These are phyloP conservation scores for Ceyx melanurus DNA, from an alignment of 2,113 vertebrate species.

Conservation along the genomic window DNA sequence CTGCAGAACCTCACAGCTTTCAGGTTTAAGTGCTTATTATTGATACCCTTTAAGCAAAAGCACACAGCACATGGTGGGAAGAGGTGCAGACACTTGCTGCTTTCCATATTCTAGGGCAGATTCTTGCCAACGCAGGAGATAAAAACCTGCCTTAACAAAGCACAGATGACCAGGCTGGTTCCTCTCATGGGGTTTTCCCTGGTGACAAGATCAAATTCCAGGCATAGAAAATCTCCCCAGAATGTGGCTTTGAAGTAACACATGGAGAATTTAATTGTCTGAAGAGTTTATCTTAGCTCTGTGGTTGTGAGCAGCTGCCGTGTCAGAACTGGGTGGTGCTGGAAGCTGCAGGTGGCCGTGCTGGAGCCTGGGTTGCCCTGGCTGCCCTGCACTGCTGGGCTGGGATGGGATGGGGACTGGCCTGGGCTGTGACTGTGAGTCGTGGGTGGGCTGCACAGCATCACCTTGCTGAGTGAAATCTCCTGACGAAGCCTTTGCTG, in stretches of 20 bases:
- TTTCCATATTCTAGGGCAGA: neutral
- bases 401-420: neutral
- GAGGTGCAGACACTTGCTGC: neutral
- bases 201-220: fast-evolving
- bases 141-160: neutral
- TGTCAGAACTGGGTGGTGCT: fast-evolving
- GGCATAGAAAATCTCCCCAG: neutral
- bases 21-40: neutral
- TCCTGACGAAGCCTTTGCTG: neutral
- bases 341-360: fast-evolving
- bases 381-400: neutral
- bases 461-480: fast-evolving
- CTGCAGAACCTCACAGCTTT: neutral
- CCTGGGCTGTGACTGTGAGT: fast-evolving
- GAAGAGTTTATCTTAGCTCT: neutral
- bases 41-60: neutral
- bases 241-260: neutral
- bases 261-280: neutral
- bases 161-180: neutral
- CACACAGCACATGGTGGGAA: neutral
- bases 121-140: neutral
- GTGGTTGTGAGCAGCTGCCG: neutral
- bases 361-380: fast-evolving
- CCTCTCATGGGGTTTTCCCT: neutral
- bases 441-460: fast-evolving